These are phyloP conservation scores for Synodontis membranacea DNA, from an alignment of 2,113 vertebrate species.

Conservation along the genomic window DNA sequence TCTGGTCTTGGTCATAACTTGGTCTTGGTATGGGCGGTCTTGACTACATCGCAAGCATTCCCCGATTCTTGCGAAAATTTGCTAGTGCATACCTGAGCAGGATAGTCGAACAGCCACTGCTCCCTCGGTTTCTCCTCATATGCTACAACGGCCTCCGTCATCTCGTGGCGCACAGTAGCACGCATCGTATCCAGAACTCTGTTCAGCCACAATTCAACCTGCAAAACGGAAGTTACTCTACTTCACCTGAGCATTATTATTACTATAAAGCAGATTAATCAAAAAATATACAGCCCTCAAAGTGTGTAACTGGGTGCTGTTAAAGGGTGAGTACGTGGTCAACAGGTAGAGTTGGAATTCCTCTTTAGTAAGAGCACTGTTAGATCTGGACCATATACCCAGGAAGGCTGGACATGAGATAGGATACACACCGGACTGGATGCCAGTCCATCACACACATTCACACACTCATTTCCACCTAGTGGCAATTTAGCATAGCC, in stretches of 20 bases:
- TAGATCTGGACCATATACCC: background rate
- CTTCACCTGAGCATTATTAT: background rate
- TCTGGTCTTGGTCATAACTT: too few species aligned
- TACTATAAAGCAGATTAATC: background rate
- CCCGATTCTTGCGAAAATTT: background rate
- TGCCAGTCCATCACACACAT: background rate
- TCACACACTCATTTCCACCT: background rate
- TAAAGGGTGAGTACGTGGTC: too few species aligned
- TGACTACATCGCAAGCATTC: background rate
- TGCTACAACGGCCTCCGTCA: conserved; percentile 79
- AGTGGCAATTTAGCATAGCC: background rate
- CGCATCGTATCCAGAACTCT: conserved; percentile 83
- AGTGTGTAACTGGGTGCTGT: background rate
- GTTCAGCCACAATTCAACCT: conserved; percentile 92
- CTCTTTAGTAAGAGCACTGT: background rate
- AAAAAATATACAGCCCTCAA: background rate
- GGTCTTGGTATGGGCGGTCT: too few species aligned
- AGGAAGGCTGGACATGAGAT: background rate
- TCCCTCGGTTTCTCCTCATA: conserved; percentile 92
- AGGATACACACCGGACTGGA: background rate
- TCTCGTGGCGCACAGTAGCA: conserved; percentile 80
- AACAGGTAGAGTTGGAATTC: background rate
- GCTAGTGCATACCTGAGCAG: conserved; percentile 79
- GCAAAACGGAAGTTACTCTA: conserved; percentile 18
- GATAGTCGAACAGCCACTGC: conserved; percentile 89